These are phyloP conservation scores for Microctonus aethiopoides DNA, from an alignment of 2,888 invertebrate genomes.

Conservation along the genomic window DNA sequence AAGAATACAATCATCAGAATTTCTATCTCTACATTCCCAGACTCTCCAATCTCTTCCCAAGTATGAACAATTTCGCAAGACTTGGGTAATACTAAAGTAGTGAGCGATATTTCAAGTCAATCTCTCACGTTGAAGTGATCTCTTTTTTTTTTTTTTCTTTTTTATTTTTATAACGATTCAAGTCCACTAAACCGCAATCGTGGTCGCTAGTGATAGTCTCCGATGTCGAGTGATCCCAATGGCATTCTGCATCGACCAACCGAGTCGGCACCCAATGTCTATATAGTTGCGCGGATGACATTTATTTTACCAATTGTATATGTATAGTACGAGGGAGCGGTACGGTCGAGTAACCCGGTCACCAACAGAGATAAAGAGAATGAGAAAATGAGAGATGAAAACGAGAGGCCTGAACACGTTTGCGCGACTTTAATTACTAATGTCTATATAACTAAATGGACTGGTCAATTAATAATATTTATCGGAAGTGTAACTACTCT, in stretches of 20 bases:
- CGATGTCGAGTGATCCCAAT: constrained; percentile 23
- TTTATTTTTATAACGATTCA: background rate
- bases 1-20: background rate
- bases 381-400: constrained; percentile 5
- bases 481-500: constrained; percentile 22
- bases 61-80: constrained; percentile 10
- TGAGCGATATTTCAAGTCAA: background rate
- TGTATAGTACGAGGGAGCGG: constrained; percentile 16
- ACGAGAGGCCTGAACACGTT: background rate
- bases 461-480: constrained; percentile 42
- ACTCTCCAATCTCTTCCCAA: background rate
- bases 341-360: background rate
- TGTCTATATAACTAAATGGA: constrained; percentile 36
- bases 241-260: constrained; percentile 17
- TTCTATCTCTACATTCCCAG: background rate
- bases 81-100: background rate
- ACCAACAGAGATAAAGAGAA: constrained; percentile 11
- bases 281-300: constrained; percentile 13
- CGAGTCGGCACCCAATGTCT: background rate
- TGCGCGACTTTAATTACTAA: constrained; percentile 29
- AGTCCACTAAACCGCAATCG: constrained; percentile 5
- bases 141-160: background rate
- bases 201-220: constrained; percentile 5
- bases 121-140: constrained; percentile 20
- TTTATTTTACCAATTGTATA: constrained; percentile 28